phyloP scores from a whole-genome alignment of 2,888 invertebrate species.

The Lepidonotus clava region DNA sequence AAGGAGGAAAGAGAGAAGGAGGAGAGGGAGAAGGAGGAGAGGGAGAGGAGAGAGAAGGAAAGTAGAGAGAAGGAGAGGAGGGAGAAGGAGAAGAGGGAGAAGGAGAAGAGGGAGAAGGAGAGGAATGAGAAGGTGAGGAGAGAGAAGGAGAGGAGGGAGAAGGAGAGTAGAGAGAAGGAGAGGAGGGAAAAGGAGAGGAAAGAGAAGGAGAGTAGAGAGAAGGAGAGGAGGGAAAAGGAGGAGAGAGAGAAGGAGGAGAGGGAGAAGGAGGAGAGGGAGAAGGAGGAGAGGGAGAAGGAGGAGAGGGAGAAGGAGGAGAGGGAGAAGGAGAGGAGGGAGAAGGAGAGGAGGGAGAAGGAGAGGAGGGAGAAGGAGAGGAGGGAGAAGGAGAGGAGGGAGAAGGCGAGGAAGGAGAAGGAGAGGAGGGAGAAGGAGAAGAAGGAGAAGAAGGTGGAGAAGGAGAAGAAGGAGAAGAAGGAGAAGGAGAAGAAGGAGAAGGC shows the following conservation, averaged over 20 bases:
- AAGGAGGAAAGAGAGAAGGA: background rate
- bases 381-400: background rate
- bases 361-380: background rate
- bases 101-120: background rate
- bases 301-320: background rate
- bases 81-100: background rate
- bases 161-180: background rate
- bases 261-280: background rate
- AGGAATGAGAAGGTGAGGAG: background rate
- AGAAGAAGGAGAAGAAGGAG: too few relatives aligned
- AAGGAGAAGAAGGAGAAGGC: too few relatives aligned
- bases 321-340: background rate
- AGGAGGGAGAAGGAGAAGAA: background rate
- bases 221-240: background rate
- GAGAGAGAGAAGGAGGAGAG: background rate
- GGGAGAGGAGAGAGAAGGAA: background rate
- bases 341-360: background rate
- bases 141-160: background rate
- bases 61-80: background rate
- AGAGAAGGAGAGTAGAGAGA: background rate
- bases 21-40: background rate
- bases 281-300: background rate
- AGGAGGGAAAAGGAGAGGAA: background rate
- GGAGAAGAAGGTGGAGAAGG: background rate
- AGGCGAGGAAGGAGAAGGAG: slow-evolving; percentile 2